phyloP scores from a whole-genome alignment of 2,797 vertebrate species.

The Trematomus bernacchii region DNA sequence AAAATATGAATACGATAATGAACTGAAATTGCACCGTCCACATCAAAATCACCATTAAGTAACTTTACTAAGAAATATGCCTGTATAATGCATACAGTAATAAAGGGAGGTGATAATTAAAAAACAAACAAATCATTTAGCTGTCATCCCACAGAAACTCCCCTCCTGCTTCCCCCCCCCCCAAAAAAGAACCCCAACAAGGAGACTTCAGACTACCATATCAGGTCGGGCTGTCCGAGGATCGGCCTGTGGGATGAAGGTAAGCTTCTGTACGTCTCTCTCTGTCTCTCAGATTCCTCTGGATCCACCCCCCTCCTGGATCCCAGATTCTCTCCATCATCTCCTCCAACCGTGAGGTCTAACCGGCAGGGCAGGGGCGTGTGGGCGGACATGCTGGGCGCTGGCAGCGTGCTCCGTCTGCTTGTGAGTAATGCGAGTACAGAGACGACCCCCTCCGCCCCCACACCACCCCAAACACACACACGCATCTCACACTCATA shows the following conservation, averaged over 20 bases:
- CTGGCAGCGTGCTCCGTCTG: slow-evolving; percentile 91
- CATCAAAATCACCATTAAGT: slow-evolving; percentile 29
- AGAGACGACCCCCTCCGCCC: slow-evolving; percentile 60
- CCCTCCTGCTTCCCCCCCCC: slow-evolving; percentile 30
- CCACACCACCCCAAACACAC: slow-evolving; percentile 22
- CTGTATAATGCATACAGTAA: slow-evolving; percentile 21
- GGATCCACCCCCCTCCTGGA: slow-evolving; percentile 82
- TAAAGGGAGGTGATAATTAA: slow-evolving; percentile 41
- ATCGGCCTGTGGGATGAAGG: slow-evolving; percentile 77
- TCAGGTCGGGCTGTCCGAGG: slow-evolving; percentile 73
- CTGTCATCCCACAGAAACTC: slow-evolving; percentile 58
- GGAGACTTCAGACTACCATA: slow-evolving; percentile 80
- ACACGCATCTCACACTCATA: slow-evolving; percentile 61
- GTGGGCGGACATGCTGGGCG: slow-evolving; percentile 88
- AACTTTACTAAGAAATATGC: slow-evolving; percentile 21
- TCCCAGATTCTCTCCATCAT: slow-evolving; percentile 87
- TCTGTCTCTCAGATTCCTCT: slow-evolving; percentile 83
- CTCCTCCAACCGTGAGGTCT: slow-evolving; percentile 89
- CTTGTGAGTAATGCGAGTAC: slow-evolving; percentile 86
- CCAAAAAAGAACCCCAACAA: slow-evolving; percentile 69
- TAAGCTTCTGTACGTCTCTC: slow-evolving; percentile 71
- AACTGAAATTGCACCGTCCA: slow-evolving; percentile 7
- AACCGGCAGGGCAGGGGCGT: slow-evolving; percentile 90
- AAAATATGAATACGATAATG: slow-evolving; percentile 3
- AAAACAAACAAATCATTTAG: slow-evolving; percentile 62